Evolutionary conservation across 92 coral and sea anemone genomes (phyloP), one percentile per base, ranked within the genome.

Genomic region (Zoanthus solanderi): DNA sequence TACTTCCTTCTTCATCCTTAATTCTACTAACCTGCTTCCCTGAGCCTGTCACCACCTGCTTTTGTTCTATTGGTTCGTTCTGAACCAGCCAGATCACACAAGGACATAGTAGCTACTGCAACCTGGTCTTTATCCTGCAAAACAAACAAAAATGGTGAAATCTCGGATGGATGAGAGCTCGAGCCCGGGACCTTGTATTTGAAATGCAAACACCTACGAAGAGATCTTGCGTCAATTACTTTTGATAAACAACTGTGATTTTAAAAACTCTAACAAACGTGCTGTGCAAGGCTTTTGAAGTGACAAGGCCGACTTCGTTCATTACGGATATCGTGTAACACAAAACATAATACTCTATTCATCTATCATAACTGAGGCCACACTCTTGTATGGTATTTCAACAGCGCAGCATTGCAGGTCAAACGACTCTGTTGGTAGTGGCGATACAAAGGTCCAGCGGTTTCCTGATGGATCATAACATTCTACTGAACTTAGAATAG

Each of bases 21-120:
- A 23, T 23, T 23, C 23, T 23, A 75, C 76, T 13, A 69, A 97
- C 99, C 99, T 89, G 99, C 99, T 89, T 97, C 99, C 81, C 94
- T 91, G 32, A 97, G 89, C 57, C 99, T 87, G 87, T 97, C 99
- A 44, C 99, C 99, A 78, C 95, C 98, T 76, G 97, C 80, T 75
- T 90, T 93, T 0, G 99, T 97, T 87, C 99, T 91, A 87, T 95
- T 90, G 9, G 96, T 90, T 71, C 99, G 92, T 63, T 97, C 99
- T 54, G 99, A 97, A 45, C 99, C 99, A 84, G 99, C 99, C 72
- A 97, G 86, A 86, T 97, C 99, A 88, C 99, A 97, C 90, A 97
- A 87, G 6, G 99, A 97, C 92, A 97, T 68, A 18, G 97, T 95
- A 76, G 93, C 89, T 31, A 97, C 95, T 15, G 98, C 95, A 71